Evolutionary conservation across 64 coral and sea anemone genomes (phyloP).

Genomic region (Montipora foliosa): DNA sequence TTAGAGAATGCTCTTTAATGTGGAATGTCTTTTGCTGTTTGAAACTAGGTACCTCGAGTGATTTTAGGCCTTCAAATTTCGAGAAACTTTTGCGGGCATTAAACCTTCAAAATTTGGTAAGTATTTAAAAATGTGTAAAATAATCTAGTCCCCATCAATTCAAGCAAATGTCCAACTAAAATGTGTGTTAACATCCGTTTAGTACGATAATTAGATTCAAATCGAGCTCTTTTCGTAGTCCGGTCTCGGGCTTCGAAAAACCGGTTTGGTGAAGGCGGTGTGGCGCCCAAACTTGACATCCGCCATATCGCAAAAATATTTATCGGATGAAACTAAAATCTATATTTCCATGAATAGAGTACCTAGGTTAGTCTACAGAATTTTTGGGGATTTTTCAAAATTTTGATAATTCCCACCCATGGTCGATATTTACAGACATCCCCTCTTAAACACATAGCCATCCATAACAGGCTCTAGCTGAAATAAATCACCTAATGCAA

Average conservation of each 20-base stretch:
- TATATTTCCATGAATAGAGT: background rate
- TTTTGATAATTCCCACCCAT: background rate
- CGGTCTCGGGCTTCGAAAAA: background rate
- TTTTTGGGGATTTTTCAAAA: background rate
- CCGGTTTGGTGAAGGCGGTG: background rate
- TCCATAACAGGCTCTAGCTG: constrained; percentile 5
- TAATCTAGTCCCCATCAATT: too few species aligned
- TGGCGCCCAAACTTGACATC: background rate
- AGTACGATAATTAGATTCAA: too few species aligned
- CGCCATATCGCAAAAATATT: background rate
- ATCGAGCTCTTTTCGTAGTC: background rate
- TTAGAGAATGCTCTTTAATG: too few species aligned
- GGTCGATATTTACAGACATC: too few species aligned
- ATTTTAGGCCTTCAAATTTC: too few species aligned
- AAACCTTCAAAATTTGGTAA: too few species aligned
- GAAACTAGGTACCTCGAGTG: too few species aligned
- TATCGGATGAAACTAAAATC: background rate
- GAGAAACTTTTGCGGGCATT: too few species aligned
- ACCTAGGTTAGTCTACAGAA: background rate
- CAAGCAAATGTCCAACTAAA: too few species aligned
- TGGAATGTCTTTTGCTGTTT: too few species aligned
- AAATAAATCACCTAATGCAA: background rate
- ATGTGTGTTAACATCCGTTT: too few species aligned
- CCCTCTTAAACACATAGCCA: background rate
- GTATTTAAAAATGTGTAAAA: too few species aligned